These are phyloP conservation scores for Neotoxoptera formosana DNA, from an alignment of 1,140 invertebrate species.

Conservation along the genomic window DNA sequence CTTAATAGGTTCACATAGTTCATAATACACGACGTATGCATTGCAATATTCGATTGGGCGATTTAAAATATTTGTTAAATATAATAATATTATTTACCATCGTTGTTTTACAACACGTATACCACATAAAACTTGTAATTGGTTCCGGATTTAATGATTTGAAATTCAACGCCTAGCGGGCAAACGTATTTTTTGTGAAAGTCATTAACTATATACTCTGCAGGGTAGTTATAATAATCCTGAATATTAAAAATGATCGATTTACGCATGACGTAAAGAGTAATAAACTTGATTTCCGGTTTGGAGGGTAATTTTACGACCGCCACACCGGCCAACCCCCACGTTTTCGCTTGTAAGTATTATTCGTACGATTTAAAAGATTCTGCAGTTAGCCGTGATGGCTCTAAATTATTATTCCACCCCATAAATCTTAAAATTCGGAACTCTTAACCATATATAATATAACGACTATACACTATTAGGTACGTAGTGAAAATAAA, in stretches of 20 bases:
- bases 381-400: neutral
- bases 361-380: neutral
- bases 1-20: no score
- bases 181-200: neutral
- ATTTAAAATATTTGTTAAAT: neutral
- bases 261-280: neutral
- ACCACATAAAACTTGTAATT: neutral
- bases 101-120: neutral
- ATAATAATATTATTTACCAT: neutral
- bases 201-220: neutral
- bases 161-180: neutral
- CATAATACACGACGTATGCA: no score
- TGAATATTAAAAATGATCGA: constrained; percentile 13
- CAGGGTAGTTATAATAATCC: constrained; percentile 23
- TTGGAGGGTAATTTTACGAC: constrained; percentile 8
- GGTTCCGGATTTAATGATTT: neutral
- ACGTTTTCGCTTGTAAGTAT: neutral
- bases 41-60: no score
- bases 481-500: no score
- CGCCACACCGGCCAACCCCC: neutral
- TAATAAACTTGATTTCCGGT: constrained; percentile 30
- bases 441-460: neutral
- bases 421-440: neutral
- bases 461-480: neutral
- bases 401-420: neutral